Evolutionary conservation across 2,113 vertebrate species (phyloP), one percentile per base, ranked within the genome.

Genomic region (Ginglymostoma cirratum): DNA sequence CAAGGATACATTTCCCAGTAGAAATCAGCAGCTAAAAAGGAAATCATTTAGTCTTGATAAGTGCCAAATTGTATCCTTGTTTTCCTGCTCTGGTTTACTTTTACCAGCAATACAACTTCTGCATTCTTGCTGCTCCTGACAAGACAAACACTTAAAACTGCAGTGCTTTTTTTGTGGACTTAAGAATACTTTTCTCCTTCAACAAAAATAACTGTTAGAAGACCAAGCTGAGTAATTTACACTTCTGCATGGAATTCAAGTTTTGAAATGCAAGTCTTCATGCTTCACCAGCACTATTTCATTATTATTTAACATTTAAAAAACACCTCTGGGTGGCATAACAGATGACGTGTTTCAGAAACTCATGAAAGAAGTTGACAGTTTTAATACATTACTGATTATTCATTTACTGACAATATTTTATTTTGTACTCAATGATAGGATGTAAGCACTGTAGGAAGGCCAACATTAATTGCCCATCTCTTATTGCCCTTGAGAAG

Each of bases 61-160:
- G 99, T 99, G 99, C 99, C 98, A 99, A 99, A 99, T 99, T 99
- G 98, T 99, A 99, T 99, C 99, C 99, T 99, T 99, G 99, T 99
- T 99, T 99, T 99, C 98, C 98, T 98, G 98, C 98, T 98, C 98
- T 98, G 98, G 98, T 98, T 98, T 98, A 98, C 98, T 98, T 99
- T 98, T 97, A 98, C 98, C 98, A 98, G 98, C 97, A 98, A 98
- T 98, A 98, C 97, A 98, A 98, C 98, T 98, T 98, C 98, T 99
- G 98, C 98, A 98, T 97, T 98, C 98, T 98, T 98, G 98, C 98
- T 98, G 98, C 98, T 98, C 97, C 97, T 97, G 98, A 98, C 98
- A 98, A 97, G 98, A 98, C 98, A 98, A 98, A 98, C 98, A 98
- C 97, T 98, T 97, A 97, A 98, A 98, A 97, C 97, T 98, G 98